A percentile compares a stretch with the other conserved stretches of the same genome.
Evolutionary conservation across 2,113 vertebrate genomes (phyloP).

Genomic region (Ascaphus truei): DNA sequence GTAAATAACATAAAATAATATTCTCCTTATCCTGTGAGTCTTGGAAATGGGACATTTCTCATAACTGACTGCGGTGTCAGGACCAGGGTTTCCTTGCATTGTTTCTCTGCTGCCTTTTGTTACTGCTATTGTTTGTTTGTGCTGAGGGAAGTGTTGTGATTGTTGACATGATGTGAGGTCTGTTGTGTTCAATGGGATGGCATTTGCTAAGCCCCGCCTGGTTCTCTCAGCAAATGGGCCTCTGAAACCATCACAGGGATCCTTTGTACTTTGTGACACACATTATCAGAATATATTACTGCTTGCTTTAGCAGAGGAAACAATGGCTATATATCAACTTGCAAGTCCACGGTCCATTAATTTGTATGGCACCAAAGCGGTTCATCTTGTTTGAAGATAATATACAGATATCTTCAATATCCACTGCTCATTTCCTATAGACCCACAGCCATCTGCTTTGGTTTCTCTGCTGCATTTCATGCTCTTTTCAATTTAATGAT

Average conservation of each 20-base stretch:
- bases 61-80: too few species aligned
- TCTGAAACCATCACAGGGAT: conserved; percentile 19
- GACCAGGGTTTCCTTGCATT: conserved; percentile 2
- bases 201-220: conserved; percentile 15
- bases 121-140: conserved; percentile 37
- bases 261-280: conserved; percentile 33
- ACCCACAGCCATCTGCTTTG: conserved; percentile 4
- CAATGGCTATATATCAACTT: conserved; percentile 32
- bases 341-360: conserved; percentile 27
- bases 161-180: conserved; percentile 38
- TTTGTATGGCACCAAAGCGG: conserved; percentile 2
- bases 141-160: conserved; percentile 36
- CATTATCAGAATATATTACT: conserved; percentile 16
- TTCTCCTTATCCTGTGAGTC: not conserved
- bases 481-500: not conserved
- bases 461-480: not conserved
- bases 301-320: conserved; percentile 28
- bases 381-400: not conserved
- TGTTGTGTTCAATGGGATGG: conserved; percentile 22
- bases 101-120: conserved; percentile 6
- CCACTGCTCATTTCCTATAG: not conserved
- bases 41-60: not conserved
- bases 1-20: too few species aligned
- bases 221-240: conserved; percentile 23
- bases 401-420: conserved; percentile 3